Evolutionary conservation across 2,888 invertebrate species (phyloP).

Genomic region (Carterocephalus palaemon): DNA sequence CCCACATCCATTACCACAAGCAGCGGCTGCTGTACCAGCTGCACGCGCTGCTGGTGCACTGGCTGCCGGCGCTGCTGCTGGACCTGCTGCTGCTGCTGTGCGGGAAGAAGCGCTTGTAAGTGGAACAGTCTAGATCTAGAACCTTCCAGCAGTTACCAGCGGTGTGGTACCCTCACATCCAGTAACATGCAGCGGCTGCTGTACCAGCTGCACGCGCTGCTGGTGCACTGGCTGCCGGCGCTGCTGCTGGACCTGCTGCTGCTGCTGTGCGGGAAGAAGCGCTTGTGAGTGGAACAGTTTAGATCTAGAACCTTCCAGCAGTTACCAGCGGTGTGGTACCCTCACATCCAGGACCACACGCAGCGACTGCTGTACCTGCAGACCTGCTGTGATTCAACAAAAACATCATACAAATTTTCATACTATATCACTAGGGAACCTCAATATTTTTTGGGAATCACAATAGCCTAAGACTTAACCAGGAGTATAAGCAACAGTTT

Average conservation of each 20-base stretch:
- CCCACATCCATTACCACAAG: conserved; percentile 81
- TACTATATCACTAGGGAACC: too few relatives aligned
- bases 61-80: conserved; percentile 84
- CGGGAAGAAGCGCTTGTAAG: conserved; percentile 84
- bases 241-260: conserved; percentile 82
- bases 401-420: too few relatives aligned
- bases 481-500: too few relatives aligned
- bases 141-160: too few relatives aligned
- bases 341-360: conserved; percentile 81
- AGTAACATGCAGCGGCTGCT: conserved; percentile 78
- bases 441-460: too few relatives aligned
- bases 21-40: conserved; percentile 79
- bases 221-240: conserved; percentile 85
- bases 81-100: conserved; percentile 80
- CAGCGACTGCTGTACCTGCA: conserved; percentile 79
- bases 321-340: conserved; percentile 87
- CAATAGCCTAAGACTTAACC: too few relatives aligned
- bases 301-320: too few relatives aligned
- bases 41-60: conserved; percentile 81
- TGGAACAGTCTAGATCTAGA: too few relatives aligned
- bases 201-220: conserved; percentile 79
- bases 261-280: conserved; percentile 79
- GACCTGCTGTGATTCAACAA: too few relatives aligned
- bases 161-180: conserved; percentile 85
- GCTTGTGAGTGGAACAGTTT: conserved; percentile 85